Conservation (phyloP, 37 sponge, comb jelly and placozoan species). For the Geodia barretti region DNA sequence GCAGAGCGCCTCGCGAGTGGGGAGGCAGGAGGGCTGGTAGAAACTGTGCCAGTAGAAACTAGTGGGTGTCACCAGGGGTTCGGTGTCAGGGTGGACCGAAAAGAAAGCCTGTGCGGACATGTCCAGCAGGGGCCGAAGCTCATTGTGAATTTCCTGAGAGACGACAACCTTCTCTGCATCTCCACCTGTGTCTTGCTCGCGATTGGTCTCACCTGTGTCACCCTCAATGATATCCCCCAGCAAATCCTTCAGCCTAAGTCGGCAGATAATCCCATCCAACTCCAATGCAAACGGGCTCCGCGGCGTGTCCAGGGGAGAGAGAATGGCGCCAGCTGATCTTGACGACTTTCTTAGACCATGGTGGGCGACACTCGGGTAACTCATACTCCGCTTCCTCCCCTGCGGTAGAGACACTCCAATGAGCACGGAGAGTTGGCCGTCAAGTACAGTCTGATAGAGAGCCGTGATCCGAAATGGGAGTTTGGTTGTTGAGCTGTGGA, state of each 20-base stretch:
- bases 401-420: constrained; percentile 15
- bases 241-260: background rate
- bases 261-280: background rate
- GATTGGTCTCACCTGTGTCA: background rate
- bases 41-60: constrained; percentile 69
- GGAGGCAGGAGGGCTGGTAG: constrained; percentile 34
- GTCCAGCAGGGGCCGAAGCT: constrained; percentile 8
- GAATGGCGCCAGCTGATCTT: background rate
- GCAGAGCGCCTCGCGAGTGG: constrained; percentile 9
- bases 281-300: background rate
- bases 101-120: constrained; percentile 22
- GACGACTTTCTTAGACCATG: background rate
- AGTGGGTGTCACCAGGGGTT: constrained; percentile 42
- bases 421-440: constrained; percentile 26
- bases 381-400: background rate
- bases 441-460: constrained; percentile 35
- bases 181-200: background rate
- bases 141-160: background rate
- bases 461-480: constrained; percentile 41
- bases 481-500: background rate
- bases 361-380: background rate
- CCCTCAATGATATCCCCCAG: background rate
- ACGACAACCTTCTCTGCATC: background rate
- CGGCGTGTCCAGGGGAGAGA: background rate
- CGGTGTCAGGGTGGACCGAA: constrained; percentile 33